Evolutionary conservation across 2,888 invertebrate species (phyloP).

Genomic region (Aleiodes leptofemur): DNA sequence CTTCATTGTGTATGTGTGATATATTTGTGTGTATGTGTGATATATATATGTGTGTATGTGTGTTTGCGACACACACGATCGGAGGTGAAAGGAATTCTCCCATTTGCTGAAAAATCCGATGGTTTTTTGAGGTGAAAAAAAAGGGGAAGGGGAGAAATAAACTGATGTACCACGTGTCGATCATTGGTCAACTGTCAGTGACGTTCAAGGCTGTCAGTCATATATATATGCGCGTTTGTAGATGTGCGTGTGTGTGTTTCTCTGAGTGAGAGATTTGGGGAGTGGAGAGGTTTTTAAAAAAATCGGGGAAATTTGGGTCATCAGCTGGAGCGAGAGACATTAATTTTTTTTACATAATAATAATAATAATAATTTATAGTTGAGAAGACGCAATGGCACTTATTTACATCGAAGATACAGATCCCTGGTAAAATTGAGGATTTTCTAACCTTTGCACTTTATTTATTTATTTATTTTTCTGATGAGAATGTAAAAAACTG

Average conservation of each 20-base stretch:
- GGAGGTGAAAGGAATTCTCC: constrained; percentile 30
- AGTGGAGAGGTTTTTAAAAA: neutral
- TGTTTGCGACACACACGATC: neutral
- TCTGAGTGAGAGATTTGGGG: neutral
- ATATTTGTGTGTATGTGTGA: no score
- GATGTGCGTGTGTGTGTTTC: no score
- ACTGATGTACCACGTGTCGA: constrained; percentile 39
- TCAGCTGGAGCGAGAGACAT: neutral
- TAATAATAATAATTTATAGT: neutral
- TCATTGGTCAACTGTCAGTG: neutral
- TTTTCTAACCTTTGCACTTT: constrained; percentile 15
- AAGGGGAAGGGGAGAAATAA: neutral
- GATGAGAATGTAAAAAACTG: neutral
- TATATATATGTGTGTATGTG: no score
- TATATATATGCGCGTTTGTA: neutral
- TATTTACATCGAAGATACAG: constrained; percentile 69
- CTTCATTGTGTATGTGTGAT: constrained; percentile 8
- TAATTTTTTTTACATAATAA: no score
- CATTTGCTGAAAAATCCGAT: constrained; percentile 11
- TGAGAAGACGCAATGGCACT: constrained; percentile 67
- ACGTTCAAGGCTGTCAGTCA: constrained; percentile 31
- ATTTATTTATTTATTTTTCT: neutral
- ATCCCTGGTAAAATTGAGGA: constrained; percentile 67
- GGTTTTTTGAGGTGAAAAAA: neutral
- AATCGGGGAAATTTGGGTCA: neutral